These are phyloP conservation scores for Amblyjoppa fuscipennis DNA, from an alignment of 2,888 invertebrate genomes.

Conservation along the genomic window DNA sequence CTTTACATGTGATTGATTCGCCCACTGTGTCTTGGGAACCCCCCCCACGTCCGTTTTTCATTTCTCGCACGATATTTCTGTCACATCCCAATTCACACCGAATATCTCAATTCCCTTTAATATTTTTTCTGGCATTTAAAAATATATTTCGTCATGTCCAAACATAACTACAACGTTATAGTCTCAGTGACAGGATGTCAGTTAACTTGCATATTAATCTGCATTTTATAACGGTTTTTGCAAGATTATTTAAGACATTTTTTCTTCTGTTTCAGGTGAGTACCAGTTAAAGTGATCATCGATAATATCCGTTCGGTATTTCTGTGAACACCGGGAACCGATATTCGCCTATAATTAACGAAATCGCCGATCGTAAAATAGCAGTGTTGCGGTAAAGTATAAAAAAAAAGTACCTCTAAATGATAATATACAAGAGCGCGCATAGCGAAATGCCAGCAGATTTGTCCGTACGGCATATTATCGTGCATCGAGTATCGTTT, in stretches of 20 bases:
- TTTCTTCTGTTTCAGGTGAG: slow-evolving; percentile 71
- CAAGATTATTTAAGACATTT: background rate
- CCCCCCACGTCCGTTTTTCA: slow-evolving; percentile 10
- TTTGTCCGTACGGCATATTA: slow-evolving; percentile 32
- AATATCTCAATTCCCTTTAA: slow-evolving; percentile 6
- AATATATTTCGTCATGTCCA: no score
- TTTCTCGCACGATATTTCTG: slow-evolving; percentile 29
- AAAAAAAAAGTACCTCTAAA: slow-evolving; percentile 31
- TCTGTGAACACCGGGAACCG: slow-evolving; percentile 3
- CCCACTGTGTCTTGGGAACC: slow-evolving; percentile 53
- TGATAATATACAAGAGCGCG: background rate
- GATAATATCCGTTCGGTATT: background rate
- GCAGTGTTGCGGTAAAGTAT: slow-evolving; percentile 6
- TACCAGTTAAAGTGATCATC: slow-evolving; percentile 12
- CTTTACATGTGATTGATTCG: slow-evolving; percentile 71
- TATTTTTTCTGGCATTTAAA: background rate
- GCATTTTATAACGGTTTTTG: background rate
- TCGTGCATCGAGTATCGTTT: slow-evolving; percentile 55
- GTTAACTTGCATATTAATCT: background rate
- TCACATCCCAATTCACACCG: slow-evolving; percentile 36
- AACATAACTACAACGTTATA: no score
- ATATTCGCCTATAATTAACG: slow-evolving; percentile 45
- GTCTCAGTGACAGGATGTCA: background rate
- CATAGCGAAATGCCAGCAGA: background rate
- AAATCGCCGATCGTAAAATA: slow-evolving; percentile 6